A percentile compares a stretch with the other conserved stretches of the same genome.
Evolutionary conservation across 2,797 vertebrate species (phyloP).

Genomic region (Centroberyx gerrardi): DNA sequence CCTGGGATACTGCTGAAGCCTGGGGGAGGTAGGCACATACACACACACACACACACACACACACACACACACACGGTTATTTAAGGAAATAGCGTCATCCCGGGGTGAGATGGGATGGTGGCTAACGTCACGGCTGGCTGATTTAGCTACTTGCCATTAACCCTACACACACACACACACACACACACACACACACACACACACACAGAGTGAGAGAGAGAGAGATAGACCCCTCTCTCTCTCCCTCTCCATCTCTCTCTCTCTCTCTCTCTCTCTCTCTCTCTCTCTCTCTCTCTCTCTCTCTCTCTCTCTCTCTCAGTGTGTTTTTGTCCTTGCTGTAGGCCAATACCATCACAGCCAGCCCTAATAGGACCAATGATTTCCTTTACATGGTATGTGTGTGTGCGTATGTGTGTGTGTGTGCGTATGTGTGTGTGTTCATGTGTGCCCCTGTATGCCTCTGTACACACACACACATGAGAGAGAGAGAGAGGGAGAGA

Average conservation of each 20-base stretch:
- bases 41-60: slow-evolving; percentile 17
- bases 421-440: no score
- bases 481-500: slow-evolving; percentile 9
- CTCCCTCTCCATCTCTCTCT: background rate
- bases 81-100: slow-evolving; percentile 90
- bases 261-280: background rate
- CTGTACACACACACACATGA: background rate
- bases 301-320: background rate
- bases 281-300: background rate
- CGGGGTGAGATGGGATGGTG: slow-evolving; percentile 86
- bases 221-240: no score
- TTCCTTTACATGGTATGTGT: slow-evolving; percentile 18
- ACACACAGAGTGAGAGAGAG: slow-evolving; percentile 6
- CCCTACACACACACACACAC: slow-evolving; percentile 18
- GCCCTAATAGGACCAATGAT: slow-evolving; percentile 16
- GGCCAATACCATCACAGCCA: slow-evolving; percentile 25
- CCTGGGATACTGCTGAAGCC: slow-evolving; percentile 46
- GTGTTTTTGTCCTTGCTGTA: slow-evolving; percentile 33
- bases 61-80: slow-evolving; percentile 75
- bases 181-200: slow-evolving; percentile 21
- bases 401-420: no score
- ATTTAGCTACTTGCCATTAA: slow-evolving; percentile 90
- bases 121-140: slow-evolving; percentile 84
- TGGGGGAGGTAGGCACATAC: background rate
- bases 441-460: background rate